A percentile compares a stretch with the other conserved stretches of the same genome.
These are phyloP conservation scores for Acromyrmex charruanus DNA, from an alignment of 1,140 invertebrate species.

Conservation along the genomic window DNA sequence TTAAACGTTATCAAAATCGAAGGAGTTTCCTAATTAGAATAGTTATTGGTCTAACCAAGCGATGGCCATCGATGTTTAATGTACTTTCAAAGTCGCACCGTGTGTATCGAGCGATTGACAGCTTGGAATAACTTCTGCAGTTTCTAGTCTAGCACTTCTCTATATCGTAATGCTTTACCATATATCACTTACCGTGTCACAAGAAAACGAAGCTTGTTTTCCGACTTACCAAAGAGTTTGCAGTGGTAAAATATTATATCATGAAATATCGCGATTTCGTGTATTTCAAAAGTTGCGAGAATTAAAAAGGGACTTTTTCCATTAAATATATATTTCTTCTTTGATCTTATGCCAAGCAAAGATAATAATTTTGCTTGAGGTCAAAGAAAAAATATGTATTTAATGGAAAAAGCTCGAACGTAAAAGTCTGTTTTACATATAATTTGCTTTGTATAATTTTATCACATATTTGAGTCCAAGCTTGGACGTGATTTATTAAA, in stretches of 20 bases:
- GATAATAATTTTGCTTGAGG: neutral
- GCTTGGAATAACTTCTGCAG: constrained; percentile 36
- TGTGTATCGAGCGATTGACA: constrained; percentile 17
- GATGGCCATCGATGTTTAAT: constrained; percentile 51
- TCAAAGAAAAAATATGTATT: neutral
- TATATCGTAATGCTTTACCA: neutral
- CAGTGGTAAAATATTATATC: neutral
- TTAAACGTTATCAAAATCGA: neutral
- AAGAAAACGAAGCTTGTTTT: constrained; percentile 1
- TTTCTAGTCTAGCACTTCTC: constrained; percentile 25
- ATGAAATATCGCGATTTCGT: neutral
- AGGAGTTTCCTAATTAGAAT: constrained; percentile 10
- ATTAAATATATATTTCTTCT: neutral
- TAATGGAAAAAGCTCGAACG: neutral
- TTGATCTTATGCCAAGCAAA: neutral
- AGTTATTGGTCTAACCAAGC: neutral
- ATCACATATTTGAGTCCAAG: neutral
- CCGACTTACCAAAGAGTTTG: neutral
- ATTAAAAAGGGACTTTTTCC: neutral
- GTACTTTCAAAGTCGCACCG: constrained; percentile 47
- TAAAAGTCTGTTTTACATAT: neutral
- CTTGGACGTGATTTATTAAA: neutral
- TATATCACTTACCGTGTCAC: neutral
- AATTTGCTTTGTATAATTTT: constrained; percentile 4
- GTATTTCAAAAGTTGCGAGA: neutral